Evolutionary conservation across 2,888 invertebrate species (phyloP), one percentile per base, ranked within the genome.

Genomic region (Cheilosia vernalis): DNA sequence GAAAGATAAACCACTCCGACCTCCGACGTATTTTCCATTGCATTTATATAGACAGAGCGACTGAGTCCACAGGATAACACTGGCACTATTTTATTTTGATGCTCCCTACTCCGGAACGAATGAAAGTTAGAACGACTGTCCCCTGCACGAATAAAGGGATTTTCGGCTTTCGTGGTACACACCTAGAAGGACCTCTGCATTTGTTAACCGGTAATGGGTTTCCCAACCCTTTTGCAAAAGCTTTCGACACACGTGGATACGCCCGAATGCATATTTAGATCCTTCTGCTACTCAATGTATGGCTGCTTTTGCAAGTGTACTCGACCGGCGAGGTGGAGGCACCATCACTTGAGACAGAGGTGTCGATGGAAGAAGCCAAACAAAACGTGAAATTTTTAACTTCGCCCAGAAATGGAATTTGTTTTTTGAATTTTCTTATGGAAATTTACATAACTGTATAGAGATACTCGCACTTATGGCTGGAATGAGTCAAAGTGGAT

Each of bases 131-230:
- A 70, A 69, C 56, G 27, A 61, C 69, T 69, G 53, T 61, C 55
- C 51, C 53, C 69, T n/a, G 19, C 37, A 10, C 9, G 37, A 77
- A 69, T 61, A 61, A 69, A 69, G 56, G 67, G 37, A 69, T 67
- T 61, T 53, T 69, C 47, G 69, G 40, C 47, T 69, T 66, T 66
- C 47, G 53, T 44, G 24, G 24, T 27, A 37, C 44, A 61, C 63
- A 69, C 58, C 56, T 47, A 30, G 37, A 13, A 77, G 77, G 70
- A 70, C 77, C 77, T 80, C 63, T 74, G 69, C 74, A 79, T 84
- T 84, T 80, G 84, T 84, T 74, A 66, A 80, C 84, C 84, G 79
- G 74, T 70, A 84, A 84, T 84, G 74, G 79, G 51, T 74, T 79
- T 84, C 53, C 84, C 67, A 56, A 30, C 67, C 67, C 67, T 67